Evolutionary conservation across 2,888 invertebrate species (phyloP).

Genomic region (Perizoma affinitatum): DNA sequence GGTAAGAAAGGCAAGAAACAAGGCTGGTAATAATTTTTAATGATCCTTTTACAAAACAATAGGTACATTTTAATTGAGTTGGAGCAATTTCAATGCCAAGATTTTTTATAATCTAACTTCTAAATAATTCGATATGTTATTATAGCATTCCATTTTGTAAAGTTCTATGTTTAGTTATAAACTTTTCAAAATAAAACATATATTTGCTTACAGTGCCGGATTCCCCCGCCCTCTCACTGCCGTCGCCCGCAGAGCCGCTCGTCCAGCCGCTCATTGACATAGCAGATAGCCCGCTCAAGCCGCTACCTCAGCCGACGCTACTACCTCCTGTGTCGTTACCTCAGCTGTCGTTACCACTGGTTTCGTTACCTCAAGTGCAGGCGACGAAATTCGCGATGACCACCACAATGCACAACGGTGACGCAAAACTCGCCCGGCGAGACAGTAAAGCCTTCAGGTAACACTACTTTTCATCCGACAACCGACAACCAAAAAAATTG

Average conservation of each 20-base stretch:
- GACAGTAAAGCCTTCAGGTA: conserved; percentile 72
- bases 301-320: conserved; percentile 28
- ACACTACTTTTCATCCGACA: background rate
- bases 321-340: conserved; percentile 13
- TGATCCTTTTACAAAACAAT: too few relatives aligned
- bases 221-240: conserved; percentile 12
- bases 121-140: too few relatives aligned
- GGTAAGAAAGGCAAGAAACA: too few relatives aligned
- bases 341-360: conserved; percentile 14
- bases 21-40: too few relatives aligned
- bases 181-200: background rate
- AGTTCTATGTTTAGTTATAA: conserved; percentile 3
- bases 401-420: conserved; percentile 55
- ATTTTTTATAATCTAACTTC: too few relatives aligned
- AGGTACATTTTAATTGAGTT: too few relatives aligned
- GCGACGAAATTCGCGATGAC: conserved; percentile 27
- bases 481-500: too few relatives aligned
- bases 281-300: conserved; percentile 21
- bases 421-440: conserved; percentile 71
- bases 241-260: conserved; percentile 17
- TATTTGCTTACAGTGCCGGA: conserved; percentile 15
- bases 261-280: conserved; percentile 21
- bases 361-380: conserved; percentile 23
- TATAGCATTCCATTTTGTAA: too few relatives aligned
- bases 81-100: too few relatives aligned